Base-by-base conservation (phyloP, 92 coral and sea anemone genomes). In the Galaxea fascicularis region DNA sequence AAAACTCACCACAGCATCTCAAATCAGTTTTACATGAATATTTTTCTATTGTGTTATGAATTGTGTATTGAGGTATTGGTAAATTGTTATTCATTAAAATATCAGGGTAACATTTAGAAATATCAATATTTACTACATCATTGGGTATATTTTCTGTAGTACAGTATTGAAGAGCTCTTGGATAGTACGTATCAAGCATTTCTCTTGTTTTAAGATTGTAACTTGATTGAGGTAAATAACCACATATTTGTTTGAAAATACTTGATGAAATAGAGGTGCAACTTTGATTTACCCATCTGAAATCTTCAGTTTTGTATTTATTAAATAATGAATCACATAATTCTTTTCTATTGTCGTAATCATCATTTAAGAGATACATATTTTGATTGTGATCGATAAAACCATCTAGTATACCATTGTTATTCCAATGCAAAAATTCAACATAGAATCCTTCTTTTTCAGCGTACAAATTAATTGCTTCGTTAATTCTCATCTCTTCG, bases 121-220 rank as follows among this genome's bases (percentile, higher is more conserved):
- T n/a, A n/a, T n/a, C n/a, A n/a, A n/a, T n/a, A n/a, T n/a, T n/a
- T n/a, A n/a, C n/a, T n/a, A n/a, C n/a, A 10, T 58, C 67, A 1
- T 35, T 54, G 69, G 85, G 79, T 16, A 45, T 89, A 9, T 10
- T 56, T 0, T 78, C 85, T 10, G 64, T 83, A 0, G 86, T 47
- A 27, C 90, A 89, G 87, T 82, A 89, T 59, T 89, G 89, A 8
- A 89, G 22, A 1, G 89, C 92, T 49, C 72, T 70, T n/a, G n/a
- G n/a, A n/a, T n/a, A n/a, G n/a, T n/a, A n/a, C n/a, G n/a, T n/a
- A n/a, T n/a, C n/a, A n/a, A n/a, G n/a, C n/a, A n/a, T n/a, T n/a
- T n/a, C n/a, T n/a, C n/a, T n/a, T n/a, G n/a, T n/a, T n/a, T n/a
- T n/a, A n/a, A n/a, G n/a, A n/a, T n/a, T n/a, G n/a, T n/a, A n/a